Percentiles rank a stretch among this genome's conserved stretches.
phyloP scores from a whole-genome alignment of 2,113 vertebrate species.

The Tonatia bakeri region DNA sequence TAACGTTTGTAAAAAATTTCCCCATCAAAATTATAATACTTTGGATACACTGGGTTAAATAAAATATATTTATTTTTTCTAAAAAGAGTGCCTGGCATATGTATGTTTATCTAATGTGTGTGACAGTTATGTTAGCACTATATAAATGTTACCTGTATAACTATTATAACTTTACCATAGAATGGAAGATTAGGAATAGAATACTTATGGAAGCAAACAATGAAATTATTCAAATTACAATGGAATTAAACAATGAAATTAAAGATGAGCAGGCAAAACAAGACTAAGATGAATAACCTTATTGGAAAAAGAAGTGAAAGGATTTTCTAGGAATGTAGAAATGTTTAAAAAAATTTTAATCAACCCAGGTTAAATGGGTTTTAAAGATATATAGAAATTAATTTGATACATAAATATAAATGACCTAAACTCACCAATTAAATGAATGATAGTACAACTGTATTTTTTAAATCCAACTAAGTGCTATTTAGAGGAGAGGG shows the following conservation, averaged over 20 bases:
- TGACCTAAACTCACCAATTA: background rate
- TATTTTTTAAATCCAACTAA: background rate
- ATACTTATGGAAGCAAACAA: background rate
- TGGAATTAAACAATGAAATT: background rate
- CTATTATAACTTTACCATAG: background rate
- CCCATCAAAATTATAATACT: background rate
- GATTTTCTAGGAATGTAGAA: background rate
- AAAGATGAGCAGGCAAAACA: background rate
- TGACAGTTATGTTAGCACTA: background rate
- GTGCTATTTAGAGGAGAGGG: background rate
- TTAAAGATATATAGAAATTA: slow-evolving; percentile 20
- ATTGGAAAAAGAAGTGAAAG: background rate
- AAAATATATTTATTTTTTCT: background rate
- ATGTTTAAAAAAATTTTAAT: background rate
- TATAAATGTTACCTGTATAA: background rate
- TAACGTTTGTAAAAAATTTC: background rate
- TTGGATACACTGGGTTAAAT: background rate
- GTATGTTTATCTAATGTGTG: background rate
- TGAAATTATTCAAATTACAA: background rate
- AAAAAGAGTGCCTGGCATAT: background rate
- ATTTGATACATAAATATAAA: background rate
- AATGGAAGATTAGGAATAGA: background rate
- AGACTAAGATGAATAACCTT: background rate
- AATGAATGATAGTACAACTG: background rate
- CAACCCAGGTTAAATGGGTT: background rate